Base-by-base conservation (phyloP, 2,888 invertebrate genomes). In the Petrolisthes manimaculis region DNA sequence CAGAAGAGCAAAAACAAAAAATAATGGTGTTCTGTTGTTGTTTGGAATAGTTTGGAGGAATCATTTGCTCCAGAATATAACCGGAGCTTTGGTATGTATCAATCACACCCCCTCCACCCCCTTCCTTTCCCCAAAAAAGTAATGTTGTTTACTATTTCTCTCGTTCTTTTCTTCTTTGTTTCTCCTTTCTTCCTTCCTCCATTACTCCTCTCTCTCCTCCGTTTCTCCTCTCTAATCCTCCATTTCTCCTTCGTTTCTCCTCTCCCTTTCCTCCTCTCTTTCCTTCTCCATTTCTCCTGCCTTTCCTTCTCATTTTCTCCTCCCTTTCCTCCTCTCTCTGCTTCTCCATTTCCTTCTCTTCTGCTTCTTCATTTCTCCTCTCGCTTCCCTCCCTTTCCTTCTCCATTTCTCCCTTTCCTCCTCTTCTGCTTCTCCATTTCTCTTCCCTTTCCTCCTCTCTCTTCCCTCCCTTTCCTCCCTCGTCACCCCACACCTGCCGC, bases 371-470 rank as follows among this genome's bases (percentile, higher is more conserved):
- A 0, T 24, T 55, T 12, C 54, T 54, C 14, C 21, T 53, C 21
- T n/a, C 67, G 9, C 14, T 12, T 14, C 9, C 12, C 67, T 12
- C 9, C 9, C 69, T 69, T 3, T 69, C n/a, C 14, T 18, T 3
- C n/a, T 69, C 69, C 69, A 0, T 18, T 3, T n/a, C n/a, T 69
- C 3, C 75, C 75, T 9, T 9, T 75, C 75, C 37, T n/a, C 21
- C 37, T 9, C 37, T n/a, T n/a, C 61, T 54, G 9, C 14, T 37
- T 54, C 55, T 54, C 55, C 37, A 37, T 37, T 37, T 37, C 37
- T 37, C 53, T 51, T 78, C 80, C 80, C 21, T 14, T 54, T n/a
- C 80, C n/a, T 54, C 56, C 80, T 54, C 18, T 61, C 61, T 37
- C 56, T 18, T 80, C 55, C 55, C 55, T 21, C 81, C 14, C 51